phyloP scores from a whole-genome alignment of 1,140 invertebrate species.

The Platyura marginata region DNA sequence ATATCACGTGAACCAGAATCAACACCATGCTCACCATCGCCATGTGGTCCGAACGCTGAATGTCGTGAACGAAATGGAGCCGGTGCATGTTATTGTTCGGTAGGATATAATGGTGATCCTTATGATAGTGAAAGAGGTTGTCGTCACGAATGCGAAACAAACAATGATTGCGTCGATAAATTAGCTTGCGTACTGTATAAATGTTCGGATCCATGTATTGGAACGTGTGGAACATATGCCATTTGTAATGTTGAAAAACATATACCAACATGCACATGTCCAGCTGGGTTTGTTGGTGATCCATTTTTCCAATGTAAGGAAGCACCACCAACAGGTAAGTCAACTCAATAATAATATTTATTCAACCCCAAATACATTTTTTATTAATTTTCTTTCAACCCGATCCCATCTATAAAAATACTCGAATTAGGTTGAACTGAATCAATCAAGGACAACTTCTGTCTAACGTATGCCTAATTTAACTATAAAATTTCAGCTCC shows the following conservation, averaged over 20 bases:
- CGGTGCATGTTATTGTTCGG: constrained; percentile 46
- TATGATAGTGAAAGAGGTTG: constrained; percentile 39
- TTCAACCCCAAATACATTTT: no score
- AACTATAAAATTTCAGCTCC: neutral
- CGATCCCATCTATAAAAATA: no score
- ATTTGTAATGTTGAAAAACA: constrained; percentile 54
- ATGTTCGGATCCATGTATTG: constrained; percentile 57
- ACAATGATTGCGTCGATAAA: constrained; percentile 47
- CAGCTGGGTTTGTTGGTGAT: constrained; percentile 53
- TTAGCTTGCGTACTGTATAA: constrained; percentile 54
- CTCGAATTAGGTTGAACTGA: no score
- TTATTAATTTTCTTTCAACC: no score
- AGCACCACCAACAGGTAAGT: no score
- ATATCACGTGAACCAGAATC: constrained; percentile 25
- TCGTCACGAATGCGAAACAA: constrained; percentile 54
- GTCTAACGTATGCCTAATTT: constrained; percentile 19
- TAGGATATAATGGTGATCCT: constrained; percentile 50
- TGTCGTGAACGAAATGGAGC: no score
- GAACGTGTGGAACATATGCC: constrained; percentile 50
- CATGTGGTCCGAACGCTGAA: no score
- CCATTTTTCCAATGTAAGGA: constrained; percentile 64
- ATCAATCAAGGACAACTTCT: no score
- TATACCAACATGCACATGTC: constrained; percentile 56
- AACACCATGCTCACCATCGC: constrained; percentile 46
- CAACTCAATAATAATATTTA: no score